Conservation (phyloP, 1,140 invertebrate genomes). For the Teleopsis dalmanni region DNA sequence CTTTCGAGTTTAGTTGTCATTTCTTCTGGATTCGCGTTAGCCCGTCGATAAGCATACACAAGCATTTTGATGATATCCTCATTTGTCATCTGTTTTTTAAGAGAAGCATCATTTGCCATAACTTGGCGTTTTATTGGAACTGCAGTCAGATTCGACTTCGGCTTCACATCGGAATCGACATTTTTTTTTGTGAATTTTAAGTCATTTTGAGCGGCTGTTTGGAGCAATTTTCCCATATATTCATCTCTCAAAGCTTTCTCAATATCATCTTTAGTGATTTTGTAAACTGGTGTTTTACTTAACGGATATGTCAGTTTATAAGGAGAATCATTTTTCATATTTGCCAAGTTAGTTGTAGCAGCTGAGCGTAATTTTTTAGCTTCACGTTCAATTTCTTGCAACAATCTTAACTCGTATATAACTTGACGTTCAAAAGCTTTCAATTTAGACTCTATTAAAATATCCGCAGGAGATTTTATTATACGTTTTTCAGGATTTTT, state of each 20-base stretch:
- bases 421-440: conserved; percentile 33
- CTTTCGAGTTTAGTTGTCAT: no score
- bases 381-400: conserved; percentile 32
- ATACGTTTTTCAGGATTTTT: not conserved
- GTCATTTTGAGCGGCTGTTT: conserved; percentile 25
- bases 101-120: not conserved
- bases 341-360: not conserved
- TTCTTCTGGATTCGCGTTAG: conserved; percentile 15
- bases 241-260: conserved; percentile 32
- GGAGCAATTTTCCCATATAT: conserved; percentile 24
- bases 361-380: conserved; percentile 27
- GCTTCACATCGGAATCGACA: not conserved
- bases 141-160: not conserved
- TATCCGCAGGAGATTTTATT: conserved; percentile 12
- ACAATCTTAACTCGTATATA: conserved; percentile 24
- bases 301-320: conserved; percentile 19
- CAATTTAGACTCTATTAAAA: conserved; percentile 23
- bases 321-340: not conserved
- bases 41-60: conserved; percentile 36
- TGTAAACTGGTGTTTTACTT: conserved; percentile 30
- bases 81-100: conserved; percentile 20
- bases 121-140: conserved; percentile 24
- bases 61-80: conserved; percentile 33
- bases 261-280: conserved; percentile 33
- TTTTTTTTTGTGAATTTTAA: conserved; percentile 1